Evolutionary conservation across 2,797 vertebrate species (phyloP).

Genomic region (Mormyrus hasselquistii): DNA sequence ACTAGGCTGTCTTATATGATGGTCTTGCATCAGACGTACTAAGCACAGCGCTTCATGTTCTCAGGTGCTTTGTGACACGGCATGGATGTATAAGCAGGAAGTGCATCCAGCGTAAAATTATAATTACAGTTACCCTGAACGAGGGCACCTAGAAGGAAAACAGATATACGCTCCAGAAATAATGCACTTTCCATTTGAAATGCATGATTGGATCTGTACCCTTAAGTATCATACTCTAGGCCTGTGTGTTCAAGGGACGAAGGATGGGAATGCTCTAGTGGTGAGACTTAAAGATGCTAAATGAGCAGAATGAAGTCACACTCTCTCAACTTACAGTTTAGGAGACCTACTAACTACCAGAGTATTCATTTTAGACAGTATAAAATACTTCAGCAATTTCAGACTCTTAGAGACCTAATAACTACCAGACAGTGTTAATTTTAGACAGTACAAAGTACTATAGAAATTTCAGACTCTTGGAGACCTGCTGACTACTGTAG

Average conservation of each 20-base stretch:
- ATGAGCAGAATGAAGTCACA: neutral
- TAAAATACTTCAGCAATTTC: neutral
- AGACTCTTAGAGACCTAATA: neutral
- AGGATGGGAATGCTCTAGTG: neutral
- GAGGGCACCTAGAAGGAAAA: neutral
- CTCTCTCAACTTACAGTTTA: neutral
- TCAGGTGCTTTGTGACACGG: neutral
- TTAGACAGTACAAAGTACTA: neutral
- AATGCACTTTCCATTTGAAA: neutral
- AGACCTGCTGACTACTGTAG: neutral
- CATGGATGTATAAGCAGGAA: neutral
- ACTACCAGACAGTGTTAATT: neutral
- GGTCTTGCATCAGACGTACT: neutral
- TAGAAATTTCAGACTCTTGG: neutral
- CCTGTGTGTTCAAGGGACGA: neutral
- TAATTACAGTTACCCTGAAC: neutral
- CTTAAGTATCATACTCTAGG: neutral
- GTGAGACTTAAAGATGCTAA: neutral
- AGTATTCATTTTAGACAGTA: neutral
- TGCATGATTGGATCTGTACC: neutral
- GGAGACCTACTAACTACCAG: neutral
- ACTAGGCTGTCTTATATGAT: neutral
- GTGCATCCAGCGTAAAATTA: neutral
- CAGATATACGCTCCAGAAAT: neutral
- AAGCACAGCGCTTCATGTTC: neutral